Evolutionary conservation across 1,140 invertebrate species (phyloP).

Genomic region (Dolichoris vasculosae): DNA sequence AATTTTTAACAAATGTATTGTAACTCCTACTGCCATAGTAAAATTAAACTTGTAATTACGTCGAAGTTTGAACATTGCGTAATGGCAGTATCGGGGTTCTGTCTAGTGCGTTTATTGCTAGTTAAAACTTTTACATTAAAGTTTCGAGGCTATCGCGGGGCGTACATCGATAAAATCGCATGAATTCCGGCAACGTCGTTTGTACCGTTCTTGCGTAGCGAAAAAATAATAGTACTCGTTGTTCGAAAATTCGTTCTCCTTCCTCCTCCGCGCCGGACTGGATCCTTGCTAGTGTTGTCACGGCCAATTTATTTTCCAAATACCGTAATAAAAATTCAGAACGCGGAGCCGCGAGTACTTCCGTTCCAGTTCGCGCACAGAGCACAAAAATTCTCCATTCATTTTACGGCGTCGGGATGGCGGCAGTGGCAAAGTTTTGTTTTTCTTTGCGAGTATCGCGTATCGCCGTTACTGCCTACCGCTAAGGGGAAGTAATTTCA

Average conservation of each 20-base stretch:
- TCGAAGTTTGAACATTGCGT: background rate
- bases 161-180: background rate
- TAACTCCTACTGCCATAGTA: background rate
- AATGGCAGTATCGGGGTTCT: background rate
- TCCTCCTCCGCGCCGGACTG: background rate
- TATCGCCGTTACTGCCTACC: too few species aligned
- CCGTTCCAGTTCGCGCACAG: constrained; percentile 25
- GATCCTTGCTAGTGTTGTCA: background rate
- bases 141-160: background rate
- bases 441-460: constrained; percentile 8
- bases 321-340: constrained; percentile 46
- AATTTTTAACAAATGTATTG: background rate
- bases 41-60: constrained; percentile 5
- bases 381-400: constrained; percentile 41
- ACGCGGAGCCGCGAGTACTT: constrained; percentile 15
- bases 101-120: background rate
- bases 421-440: constrained; percentile 28
- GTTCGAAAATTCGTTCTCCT: constrained; percentile 18
- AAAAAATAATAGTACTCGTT: constrained; percentile 14
- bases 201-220: background rate
- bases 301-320: constrained; percentile 48
- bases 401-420: constrained; percentile 21
- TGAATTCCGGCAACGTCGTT: background rate
- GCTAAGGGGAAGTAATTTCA: constrained; percentile 38
- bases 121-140: constrained; percentile 17